Base-by-base conservation (phyloP, 2,797 vertebrate genomes). In the Simalia tracyae region DNA sequence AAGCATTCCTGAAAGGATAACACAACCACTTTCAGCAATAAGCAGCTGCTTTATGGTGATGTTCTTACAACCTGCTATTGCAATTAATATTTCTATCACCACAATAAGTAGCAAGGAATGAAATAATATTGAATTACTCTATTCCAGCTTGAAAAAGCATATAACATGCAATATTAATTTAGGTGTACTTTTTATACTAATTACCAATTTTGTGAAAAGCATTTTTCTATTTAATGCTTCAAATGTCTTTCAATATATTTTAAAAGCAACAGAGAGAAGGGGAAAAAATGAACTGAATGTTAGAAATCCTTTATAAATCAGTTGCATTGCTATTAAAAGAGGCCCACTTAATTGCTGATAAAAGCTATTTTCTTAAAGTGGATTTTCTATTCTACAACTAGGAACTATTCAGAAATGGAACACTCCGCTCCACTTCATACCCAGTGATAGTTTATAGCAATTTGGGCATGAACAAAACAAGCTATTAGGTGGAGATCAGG, bases 381-480 rank as follows among this genome's bases (percentile, higher is more conserved):
- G n/a, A 86, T 93, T 57, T n/a, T n/a, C 84, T 36, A 91, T 81
- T 92, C 0, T 0, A 46, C 28, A 87, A 57, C 24, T 89, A 87
- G 86, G 24, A 68, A 68, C 36, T 57, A 61, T 2, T 2, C 15
- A 60, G 31, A 60, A 60, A 94, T 50, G 50, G 92, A 50, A 36
- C 46, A 42, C 17, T 24, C 46, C 84, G 24, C 90, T 92, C 31
- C 84, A 84, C 61, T 66, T 59, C 1, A 5, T 46, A 60, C 8
- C 0, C 87, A 76, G 24, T 54, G 4, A 36, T 26, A 89, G 1
- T 56, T 26, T 28, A 31, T 6, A 7, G 59, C 85, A 91, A 93
- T 85, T 93, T 92, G 59, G 0, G 12, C 90, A 92, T 76, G 64
- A 91, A 60, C 66, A 89, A 24, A 91, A 89, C 76, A 81, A 59